These are phyloP conservation scores for Eupithecia vulgata DNA, from an alignment of 2,888 invertebrate genomes.

Conservation along the genomic window DNA sequence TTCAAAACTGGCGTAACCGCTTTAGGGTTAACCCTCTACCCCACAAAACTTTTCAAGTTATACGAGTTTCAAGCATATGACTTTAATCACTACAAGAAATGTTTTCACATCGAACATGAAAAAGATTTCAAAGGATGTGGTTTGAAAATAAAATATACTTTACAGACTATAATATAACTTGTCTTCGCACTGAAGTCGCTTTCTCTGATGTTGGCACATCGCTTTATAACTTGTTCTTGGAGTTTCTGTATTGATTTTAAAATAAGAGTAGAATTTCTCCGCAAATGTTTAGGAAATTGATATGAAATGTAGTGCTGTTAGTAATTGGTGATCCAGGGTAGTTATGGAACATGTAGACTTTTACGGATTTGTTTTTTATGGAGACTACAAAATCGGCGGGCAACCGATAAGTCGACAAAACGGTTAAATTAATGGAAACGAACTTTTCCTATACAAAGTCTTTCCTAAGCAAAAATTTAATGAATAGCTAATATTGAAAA, in stretches of 20 bases:
- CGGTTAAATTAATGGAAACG: too few species aligned
- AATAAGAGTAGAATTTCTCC: conserved; percentile 19
- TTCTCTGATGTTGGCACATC: conserved; percentile 28
- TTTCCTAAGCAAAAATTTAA: too few species aligned
- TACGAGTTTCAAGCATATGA: conserved; percentile 25
- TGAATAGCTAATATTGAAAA: too few species aligned
- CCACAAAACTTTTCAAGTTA: not conserved
- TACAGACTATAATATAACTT: conserved; percentile 4
- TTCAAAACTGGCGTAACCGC: not conserved
- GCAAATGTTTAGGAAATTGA: conserved; percentile 11
- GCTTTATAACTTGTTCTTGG: conserved; percentile 20
- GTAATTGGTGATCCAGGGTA: not conserved
- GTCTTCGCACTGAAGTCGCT: conserved; percentile 16
- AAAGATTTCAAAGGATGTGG: conserved; percentile 1
- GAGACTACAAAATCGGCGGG: not conserved
- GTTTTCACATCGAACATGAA: conserved; percentile 13
- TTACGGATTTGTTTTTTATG: not conserved
- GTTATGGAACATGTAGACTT: not conserved
- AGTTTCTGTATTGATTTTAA: conserved; percentile 24
- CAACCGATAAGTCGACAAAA: not conserved
- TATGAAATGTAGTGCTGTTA: not conserved
- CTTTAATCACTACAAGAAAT: conserved; percentile 38
- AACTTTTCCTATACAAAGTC: too few species aligned
- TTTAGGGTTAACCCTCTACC: not conserved
- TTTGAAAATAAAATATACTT: not conserved